phyloP scores from a whole-genome alignment of 2,797 vertebrate genomes.

The Phoebastria nigripes region DNA sequence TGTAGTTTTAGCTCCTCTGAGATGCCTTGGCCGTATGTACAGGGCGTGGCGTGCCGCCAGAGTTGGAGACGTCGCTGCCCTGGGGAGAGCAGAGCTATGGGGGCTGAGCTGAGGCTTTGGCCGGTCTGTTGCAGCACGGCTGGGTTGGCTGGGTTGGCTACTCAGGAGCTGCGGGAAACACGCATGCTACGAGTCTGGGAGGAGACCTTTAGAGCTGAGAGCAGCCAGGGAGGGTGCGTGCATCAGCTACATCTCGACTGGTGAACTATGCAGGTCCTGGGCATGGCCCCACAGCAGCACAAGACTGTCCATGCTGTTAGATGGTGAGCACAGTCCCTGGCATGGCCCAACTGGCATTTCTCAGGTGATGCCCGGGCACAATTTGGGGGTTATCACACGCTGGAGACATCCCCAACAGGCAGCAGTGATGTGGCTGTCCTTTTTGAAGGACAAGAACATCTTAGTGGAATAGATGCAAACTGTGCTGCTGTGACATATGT shows the following conservation, averaged over 20 bases:
- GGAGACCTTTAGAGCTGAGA: not conserved
- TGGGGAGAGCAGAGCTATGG: not conserved
- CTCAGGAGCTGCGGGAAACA: not conserved
- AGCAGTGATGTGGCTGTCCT: accelerated
- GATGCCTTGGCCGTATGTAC: not conserved
- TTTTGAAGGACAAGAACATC: not conserved
- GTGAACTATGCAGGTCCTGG: not conserved
- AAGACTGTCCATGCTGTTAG: not conserved
- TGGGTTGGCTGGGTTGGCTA: not conserved
- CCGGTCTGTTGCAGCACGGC: not conserved
- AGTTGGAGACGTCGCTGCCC: not conserved
- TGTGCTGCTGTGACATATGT: not conserved
- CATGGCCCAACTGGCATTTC: not conserved
- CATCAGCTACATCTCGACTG: not conserved
- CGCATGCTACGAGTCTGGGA: accelerated
- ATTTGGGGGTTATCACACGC: not conserved
- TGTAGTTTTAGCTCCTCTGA: conserved; percentile 2
- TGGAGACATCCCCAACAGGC: not conserved
- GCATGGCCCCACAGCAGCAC: accelerated
- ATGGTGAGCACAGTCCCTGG: not conserved
- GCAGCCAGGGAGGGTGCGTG: not conserved
- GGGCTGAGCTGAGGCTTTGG: not conserved
- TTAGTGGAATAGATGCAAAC: not conserved
- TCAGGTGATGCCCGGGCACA: not conserved
- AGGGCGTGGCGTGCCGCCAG: not conserved